Percentiles rank a stretch among this genome's conserved stretches.
Evolutionary conservation across 2,113 vertebrate genomes (phyloP).

Genomic region (Menura novaehollandiae): DNA sequence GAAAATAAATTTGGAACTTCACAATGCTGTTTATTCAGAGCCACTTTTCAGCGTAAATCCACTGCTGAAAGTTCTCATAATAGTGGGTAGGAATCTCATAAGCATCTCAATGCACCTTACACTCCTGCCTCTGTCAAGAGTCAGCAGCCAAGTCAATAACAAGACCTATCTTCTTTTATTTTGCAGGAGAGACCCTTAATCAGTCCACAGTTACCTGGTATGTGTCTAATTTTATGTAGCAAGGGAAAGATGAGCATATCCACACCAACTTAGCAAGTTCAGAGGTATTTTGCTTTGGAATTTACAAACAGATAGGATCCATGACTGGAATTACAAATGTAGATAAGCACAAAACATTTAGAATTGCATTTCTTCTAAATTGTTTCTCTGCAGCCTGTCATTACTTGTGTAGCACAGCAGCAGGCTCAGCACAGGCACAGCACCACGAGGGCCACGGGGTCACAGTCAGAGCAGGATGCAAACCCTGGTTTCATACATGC

Average conservation of each 20-base stretch:
- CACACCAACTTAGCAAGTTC: background rate
- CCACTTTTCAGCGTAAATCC: background rate
- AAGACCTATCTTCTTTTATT: slow-evolving; percentile 38
- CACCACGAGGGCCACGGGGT: background rate
- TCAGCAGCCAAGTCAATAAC: slow-evolving; percentile 21
- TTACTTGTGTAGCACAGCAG: background rate
- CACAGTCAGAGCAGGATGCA: background rate
- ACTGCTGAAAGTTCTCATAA: slow-evolving; percentile 13
- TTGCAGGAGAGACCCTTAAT: slow-evolving; percentile 41
- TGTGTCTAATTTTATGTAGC: slow-evolving; percentile 49
- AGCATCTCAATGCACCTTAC: slow-evolving; percentile 38
- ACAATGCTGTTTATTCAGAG: slow-evolving; percentile 40
- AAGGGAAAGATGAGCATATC: slow-evolving; percentile 9
- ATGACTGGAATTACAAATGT: slow-evolving; percentile 27
- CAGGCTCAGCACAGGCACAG: background rate
- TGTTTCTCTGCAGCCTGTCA: background rate
- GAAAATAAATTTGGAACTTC: slow-evolving; percentile 33
- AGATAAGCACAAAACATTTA: background rate
- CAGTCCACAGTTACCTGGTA: slow-evolving; percentile 12
- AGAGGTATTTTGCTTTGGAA: slow-evolving; percentile 42
- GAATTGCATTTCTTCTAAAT: background rate
- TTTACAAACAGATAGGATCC: slow-evolving; percentile 47
- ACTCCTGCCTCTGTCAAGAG: slow-evolving; percentile 27
- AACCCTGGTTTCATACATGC: background rate
- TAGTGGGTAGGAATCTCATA: slow-evolving; percentile 23